These are phyloP conservation scores for Sebastes matsubarae DNA, from an alignment of 2,797 vertebrate species.

Conservation along the genomic window DNA sequence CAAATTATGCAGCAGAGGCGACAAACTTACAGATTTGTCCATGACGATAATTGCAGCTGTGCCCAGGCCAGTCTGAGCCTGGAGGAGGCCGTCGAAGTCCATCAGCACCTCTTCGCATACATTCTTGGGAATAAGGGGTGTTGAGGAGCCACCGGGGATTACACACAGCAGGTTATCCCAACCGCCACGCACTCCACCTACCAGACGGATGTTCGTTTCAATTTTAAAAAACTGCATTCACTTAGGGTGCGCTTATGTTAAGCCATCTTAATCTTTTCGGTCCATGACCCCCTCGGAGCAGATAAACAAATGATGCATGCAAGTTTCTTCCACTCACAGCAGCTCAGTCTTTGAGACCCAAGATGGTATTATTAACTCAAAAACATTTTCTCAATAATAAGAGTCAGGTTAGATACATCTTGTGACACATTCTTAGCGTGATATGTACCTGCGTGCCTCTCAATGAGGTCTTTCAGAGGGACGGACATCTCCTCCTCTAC, in stretches of 20 bases:
- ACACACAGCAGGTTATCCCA: slow-evolving; percentile 96
- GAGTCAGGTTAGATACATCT: background rate
- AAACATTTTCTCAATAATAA: background rate
- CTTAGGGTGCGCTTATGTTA: slow-evolving; percentile 14
- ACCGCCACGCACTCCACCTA: slow-evolving; percentile 93
- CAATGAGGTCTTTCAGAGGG: slow-evolving; percentile 92
- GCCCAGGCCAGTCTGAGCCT: slow-evolving; percentile 92
- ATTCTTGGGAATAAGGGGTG: slow-evolving; percentile 91
- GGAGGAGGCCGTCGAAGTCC: slow-evolving; percentile 95
- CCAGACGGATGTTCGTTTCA: slow-evolving; percentile 46
- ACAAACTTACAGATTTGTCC: slow-evolving; percentile 91
- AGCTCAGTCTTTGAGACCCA: background rate
- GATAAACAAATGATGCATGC: slow-evolving; percentile 9
- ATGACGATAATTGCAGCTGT: slow-evolving; percentile 94
- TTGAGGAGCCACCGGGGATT: slow-evolving; percentile 96
- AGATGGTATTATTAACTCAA: background rate
- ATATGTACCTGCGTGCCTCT: slow-evolving; percentile 89
- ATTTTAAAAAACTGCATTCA: slow-evolving; percentile 31
- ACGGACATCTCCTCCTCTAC: slow-evolving; percentile 97
- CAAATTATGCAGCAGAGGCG: background rate
- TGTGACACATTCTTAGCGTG: background rate
- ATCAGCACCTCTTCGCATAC: slow-evolving; percentile 94
- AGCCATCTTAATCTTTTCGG: slow-evolving; percentile 47
- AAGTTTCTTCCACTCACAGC: background rate
- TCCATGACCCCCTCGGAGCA: background rate